A percentile compares a stretch with the other conserved stretches of the same genome.
These are phyloP conservation scores for Mionectes macconnelli DNA, from an alignment of 2,113 vertebrate genomes.

Conservation along the genomic window DNA sequence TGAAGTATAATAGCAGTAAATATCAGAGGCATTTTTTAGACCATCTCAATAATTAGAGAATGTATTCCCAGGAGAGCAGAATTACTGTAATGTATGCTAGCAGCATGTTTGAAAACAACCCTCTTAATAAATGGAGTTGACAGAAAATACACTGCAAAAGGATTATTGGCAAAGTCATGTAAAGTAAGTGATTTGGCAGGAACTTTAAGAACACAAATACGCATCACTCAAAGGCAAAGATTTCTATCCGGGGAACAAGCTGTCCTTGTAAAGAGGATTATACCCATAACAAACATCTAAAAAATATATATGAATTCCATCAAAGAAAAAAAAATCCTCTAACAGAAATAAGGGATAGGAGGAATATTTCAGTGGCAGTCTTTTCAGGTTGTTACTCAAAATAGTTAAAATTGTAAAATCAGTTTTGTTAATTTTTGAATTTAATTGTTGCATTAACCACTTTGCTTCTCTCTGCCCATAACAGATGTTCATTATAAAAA, in stretches of 20 bases:
- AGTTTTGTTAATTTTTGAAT: not conserved
- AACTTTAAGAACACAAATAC: constrained; percentile 42
- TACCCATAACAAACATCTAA: not conserved
- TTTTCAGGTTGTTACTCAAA: not conserved
- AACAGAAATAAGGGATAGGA: not conserved
- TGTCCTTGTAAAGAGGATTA: constrained; percentile 59
- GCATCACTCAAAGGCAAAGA: constrained; percentile 31
- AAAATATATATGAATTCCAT: not conserved
- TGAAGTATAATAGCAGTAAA: constrained; percentile 23
- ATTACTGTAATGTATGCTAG: constrained; percentile 46
- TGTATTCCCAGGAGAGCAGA: not conserved
- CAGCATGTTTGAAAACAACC: constrained; percentile 40
- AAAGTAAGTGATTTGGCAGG: constrained; percentile 47
- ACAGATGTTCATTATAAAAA: constrained; percentile 62
- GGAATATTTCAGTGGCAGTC: not conserved
- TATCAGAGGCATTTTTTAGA: constrained; percentile 30
- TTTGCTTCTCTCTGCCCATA: constrained; percentile 41
- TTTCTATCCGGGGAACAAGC: constrained; percentile 12
- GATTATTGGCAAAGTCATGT: constrained; percentile 38
- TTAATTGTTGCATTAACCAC: constrained; percentile 34
- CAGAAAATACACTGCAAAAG: constrained; percentile 35
- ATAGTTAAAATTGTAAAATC: not conserved
- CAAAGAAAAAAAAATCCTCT: not conserved
- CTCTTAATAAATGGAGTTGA: constrained; percentile 52
- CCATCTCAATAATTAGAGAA: constrained; percentile 29